Conservation (phyloP, 2,888 invertebrate species). For the Hybos culiciformis region DNA sequence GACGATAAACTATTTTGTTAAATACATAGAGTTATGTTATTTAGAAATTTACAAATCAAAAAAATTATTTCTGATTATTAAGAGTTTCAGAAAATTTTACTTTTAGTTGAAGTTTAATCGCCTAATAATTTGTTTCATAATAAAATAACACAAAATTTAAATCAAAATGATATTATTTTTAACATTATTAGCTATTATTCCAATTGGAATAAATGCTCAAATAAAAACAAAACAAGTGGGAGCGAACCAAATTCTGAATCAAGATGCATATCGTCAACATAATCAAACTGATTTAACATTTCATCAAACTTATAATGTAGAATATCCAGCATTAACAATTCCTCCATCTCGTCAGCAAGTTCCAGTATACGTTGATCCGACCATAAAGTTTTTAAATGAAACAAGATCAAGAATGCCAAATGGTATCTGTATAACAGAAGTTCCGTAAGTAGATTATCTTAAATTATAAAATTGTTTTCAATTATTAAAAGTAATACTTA, state of each 20-base stretch:
- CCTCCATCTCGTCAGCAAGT: conserved; percentile 10
- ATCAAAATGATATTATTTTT: not conserved
- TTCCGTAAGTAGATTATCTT: conserved; percentile 29
- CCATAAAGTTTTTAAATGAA: conserved; percentile 29
- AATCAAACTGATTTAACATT: not conserved
- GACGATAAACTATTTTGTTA: too few species aligned
- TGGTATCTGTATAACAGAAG: conserved; percentile 32
- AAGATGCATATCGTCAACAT: not conserved
- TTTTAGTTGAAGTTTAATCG: too few species aligned
- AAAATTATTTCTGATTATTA: too few species aligned
- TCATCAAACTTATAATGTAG: not conserved
- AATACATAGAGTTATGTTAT: too few species aligned
- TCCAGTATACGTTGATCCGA: conserved; percentile 24
- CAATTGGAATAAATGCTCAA: conserved; percentile 5
- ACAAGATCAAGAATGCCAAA: conserved; percentile 31
- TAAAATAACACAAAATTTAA: not conserved
- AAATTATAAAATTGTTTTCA: not conserved
- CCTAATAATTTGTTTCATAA: too few species aligned
- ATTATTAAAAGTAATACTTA: not conserved
- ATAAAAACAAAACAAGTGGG: conserved; percentile 7
- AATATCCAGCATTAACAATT: not conserved
- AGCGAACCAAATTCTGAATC: not conserved
- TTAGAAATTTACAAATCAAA: too few species aligned
- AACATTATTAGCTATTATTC: not conserved
- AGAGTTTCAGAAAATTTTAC: too few species aligned